These are phyloP conservation scores for Brachyistius frenatus DNA, from an alignment of 2,113 vertebrate genomes.

Conservation along the genomic window DNA sequence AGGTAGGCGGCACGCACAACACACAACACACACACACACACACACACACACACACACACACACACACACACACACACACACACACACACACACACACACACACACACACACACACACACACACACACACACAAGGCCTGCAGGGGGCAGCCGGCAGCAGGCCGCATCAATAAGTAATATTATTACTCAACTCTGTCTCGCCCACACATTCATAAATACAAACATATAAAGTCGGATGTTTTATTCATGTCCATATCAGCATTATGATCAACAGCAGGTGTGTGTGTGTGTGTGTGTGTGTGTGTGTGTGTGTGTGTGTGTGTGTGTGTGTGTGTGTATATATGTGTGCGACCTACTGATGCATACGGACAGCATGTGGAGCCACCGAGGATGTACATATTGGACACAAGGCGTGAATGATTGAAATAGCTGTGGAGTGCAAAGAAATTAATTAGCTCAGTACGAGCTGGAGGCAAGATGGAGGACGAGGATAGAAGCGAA, in stretches of 20 bases:
- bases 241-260: conserved; percentile 29
- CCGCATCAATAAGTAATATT: conserved; percentile 32
- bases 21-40: too few species aligned
- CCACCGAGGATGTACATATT: conserved; percentile 9
- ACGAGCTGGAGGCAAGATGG: conserved; percentile 50
- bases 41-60: too few species aligned
- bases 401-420: conserved; percentile 52
- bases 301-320: too few species aligned
- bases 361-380: not conserved
- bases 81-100: too few species aligned
- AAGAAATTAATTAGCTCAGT: conserved; percentile 61
- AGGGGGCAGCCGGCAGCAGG: conserved; percentile 9
- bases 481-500: conserved; percentile 49
- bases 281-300: too few species aligned
- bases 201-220: conserved; percentile 34
- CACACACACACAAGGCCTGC: conserved; percentile 12
- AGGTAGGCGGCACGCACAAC: conserved; percentile 70
- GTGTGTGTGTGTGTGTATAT: too few species aligned
- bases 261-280: not conserved
- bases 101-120: not conserved
- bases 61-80: not conserved
- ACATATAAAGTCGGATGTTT: conserved; percentile 33
- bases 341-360: too few species aligned
- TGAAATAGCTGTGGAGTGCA: conserved; percentile 33
- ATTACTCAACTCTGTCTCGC: conserved; percentile 46